phyloP scores from a whole-genome alignment of 2,797 vertebrate genomes.

The Cossypha heuglini region DNA sequence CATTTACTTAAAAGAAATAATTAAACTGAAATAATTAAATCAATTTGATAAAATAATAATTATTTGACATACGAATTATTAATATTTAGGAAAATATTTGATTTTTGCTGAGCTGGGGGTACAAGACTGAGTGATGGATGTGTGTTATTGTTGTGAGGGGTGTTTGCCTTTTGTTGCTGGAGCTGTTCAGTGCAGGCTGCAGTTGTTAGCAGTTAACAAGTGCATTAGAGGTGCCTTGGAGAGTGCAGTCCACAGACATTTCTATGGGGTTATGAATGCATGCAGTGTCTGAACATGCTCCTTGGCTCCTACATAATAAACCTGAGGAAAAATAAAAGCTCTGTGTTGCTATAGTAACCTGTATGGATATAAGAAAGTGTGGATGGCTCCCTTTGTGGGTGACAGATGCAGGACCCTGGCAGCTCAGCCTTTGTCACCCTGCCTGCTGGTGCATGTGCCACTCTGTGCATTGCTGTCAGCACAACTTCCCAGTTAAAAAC shows the following conservation, averaged over 20 bases:
- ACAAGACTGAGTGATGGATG: background rate
- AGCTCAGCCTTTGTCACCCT: background rate
- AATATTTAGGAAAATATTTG: background rate
- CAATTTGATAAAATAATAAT: background rate
- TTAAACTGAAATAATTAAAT: background rate
- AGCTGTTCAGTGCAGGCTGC: background rate
- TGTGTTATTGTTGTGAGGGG: background rate
- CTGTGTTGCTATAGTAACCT: slow-evolving; percentile 1
- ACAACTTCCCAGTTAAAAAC: background rate
- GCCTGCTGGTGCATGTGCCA: background rate
- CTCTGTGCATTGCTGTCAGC: background rate
- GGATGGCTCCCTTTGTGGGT: background rate
- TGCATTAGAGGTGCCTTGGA: background rate
- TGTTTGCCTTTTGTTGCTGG: background rate
- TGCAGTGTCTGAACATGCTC: background rate
- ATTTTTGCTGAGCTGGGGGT: background rate
- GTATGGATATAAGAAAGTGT: background rate
- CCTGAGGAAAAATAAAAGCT: background rate
- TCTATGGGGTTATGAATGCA: background rate
- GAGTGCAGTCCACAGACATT: background rate
- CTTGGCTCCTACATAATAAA: slow-evolving; percentile 6
- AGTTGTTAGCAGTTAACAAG: background rate
- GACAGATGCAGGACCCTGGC: background rate
- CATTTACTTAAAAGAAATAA: background rate
- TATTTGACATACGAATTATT: rapidly evolving